A percentile compares a stretch with the other conserved stretches of the same genome.
phyloP scores from a whole-genome alignment of 2,888 invertebrate species.

The Gymnocheta viridis region DNA sequence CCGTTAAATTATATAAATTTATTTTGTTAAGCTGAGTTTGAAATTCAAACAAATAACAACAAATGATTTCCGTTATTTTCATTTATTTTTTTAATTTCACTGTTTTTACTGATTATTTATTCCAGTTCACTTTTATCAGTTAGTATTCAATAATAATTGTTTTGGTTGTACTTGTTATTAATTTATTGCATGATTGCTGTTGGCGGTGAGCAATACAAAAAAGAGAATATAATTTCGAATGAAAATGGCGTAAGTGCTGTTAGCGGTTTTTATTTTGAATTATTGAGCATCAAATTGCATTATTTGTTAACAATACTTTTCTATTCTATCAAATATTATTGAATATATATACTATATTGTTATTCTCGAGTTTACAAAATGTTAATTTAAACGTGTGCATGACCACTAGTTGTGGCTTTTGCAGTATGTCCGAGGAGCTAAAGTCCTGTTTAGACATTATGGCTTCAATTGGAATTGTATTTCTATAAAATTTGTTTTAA shows the following conservation, averaged over 20 bases:
- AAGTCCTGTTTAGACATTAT: too few relatives aligned
- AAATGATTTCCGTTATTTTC: conserved; percentile 56
- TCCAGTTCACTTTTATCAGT: background rate
- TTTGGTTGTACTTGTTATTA: conserved; percentile 15
- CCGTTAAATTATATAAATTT: conserved; percentile 24
- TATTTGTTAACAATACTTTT: conserved; percentile 8
- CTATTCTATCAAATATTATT: conserved; percentile 1
- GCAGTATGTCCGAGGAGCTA: background rate
- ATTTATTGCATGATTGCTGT: conserved; percentile 45
- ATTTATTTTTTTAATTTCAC: background rate
- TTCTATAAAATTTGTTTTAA: too few relatives aligned
- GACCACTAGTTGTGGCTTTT: background rate
- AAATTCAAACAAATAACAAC: conserved; percentile 40
- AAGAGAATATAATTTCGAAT: background rate
- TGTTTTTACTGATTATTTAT: background rate
- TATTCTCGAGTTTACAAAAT: background rate
- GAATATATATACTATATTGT: background rate
- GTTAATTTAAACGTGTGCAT: background rate
- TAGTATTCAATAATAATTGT: conserved; percentile 18
- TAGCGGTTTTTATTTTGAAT: conserved; percentile 33
- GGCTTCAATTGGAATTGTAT: too few relatives aligned
- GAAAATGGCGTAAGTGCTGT: background rate
- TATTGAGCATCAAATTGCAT: conserved; percentile 44
- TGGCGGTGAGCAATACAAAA: conserved; percentile 15
- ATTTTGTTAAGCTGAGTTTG: conserved; percentile 23